These are phyloP conservation scores for Metacarcinus magister DNA, from an alignment of 2,888 invertebrate genomes.

Conservation along the genomic window DNA sequence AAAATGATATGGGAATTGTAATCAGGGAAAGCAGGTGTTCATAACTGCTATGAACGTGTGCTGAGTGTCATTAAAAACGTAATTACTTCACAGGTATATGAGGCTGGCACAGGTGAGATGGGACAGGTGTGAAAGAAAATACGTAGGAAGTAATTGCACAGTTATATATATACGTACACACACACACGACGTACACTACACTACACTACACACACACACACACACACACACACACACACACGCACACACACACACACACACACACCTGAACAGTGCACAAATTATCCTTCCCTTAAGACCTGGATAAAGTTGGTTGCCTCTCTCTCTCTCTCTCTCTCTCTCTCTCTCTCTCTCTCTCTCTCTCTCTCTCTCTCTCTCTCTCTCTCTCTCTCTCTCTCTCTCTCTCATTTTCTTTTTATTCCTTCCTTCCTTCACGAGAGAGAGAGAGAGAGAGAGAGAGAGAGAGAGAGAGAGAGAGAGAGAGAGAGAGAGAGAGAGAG, in stretches of 20 bases:
- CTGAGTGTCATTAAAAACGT: background rate
- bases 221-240: background rate
- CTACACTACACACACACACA: background rate
- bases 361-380: background rate
- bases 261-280: background rate
- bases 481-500: too few relatives aligned
- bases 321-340: too few relatives aligned
- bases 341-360: too few relatives aligned
- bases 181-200: background rate
- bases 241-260: background rate
- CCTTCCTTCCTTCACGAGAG: too few relatives aligned
- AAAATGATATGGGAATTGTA: conserved; percentile 46
- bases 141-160: background rate
- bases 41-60: background rate
- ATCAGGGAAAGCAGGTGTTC: background rate
- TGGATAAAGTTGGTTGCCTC: too few relatives aligned
- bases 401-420: too few relatives aligned
- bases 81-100: conserved; percentile 17
- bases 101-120: background rate
- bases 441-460: too few relatives aligned
- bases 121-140: background rate
- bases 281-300: too few relatives aligned
- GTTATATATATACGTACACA: background rate
- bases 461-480: too few relatives aligned
- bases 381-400: background rate